A percentile compares a stretch with the other conserved stretches of the same genome.
phyloP scores from a whole-genome alignment of 2,113 vertebrate genomes.

The Sporophila hypoxantha region DNA sequence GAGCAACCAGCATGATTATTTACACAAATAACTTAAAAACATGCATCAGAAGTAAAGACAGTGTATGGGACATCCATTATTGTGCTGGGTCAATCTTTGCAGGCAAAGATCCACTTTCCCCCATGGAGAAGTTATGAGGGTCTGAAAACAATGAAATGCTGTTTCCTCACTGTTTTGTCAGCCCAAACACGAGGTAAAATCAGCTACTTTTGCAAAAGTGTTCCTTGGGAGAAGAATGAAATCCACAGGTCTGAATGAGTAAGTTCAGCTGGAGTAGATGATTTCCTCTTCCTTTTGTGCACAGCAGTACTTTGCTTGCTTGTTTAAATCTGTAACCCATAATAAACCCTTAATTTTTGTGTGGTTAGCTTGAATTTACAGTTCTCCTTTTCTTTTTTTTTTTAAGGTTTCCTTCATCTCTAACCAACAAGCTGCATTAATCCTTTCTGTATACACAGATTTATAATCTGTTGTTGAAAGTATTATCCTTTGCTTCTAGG shows the following conservation, averaged over 20 bases:
- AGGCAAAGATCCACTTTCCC: neutral
- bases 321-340: neutral
- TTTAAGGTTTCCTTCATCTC: neutral
- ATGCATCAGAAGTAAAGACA: neutral
- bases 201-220: neutral
- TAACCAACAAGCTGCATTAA: neutral
- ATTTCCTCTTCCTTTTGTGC: neutral
- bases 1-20: neutral
- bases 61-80: neutral
- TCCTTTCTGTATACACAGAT: neutral
- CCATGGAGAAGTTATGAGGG: neutral
- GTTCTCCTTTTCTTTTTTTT: neutral
- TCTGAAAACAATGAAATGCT: neutral
- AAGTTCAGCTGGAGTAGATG: neutral
- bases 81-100: neutral
- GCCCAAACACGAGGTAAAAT: neutral
- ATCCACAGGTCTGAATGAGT: neutral
- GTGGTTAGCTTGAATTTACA: neutral
- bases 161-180: neutral
- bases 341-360: constrained; percentile 14
- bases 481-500: neutral
- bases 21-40: neutral
- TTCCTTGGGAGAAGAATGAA: neutral
- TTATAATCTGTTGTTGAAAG: constrained; percentile 19
- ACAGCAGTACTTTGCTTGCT: neutral